These are phyloP conservation scores for Cyclophora albipunctata DNA, from an alignment of 2,888 invertebrate genomes.

Conservation along the genomic window DNA sequence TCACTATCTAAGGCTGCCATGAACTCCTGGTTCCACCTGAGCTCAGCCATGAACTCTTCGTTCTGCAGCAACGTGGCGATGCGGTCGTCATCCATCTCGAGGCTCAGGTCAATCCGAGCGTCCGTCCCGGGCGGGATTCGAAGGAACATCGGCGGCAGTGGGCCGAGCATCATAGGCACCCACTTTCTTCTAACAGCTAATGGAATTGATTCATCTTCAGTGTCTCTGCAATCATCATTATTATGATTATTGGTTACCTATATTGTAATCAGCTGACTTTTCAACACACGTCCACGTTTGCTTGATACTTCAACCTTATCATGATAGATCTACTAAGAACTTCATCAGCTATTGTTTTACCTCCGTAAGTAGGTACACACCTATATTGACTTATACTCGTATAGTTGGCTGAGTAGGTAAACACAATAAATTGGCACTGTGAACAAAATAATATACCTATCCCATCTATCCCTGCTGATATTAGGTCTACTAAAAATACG, in stretches of 20 bases:
- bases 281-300: neutral
- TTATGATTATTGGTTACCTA: no score
- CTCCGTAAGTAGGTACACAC: no score
- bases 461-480: no score
- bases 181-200: slow-evolving; percentile 76
- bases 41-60: slow-evolving; percentile 91
- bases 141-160: slow-evolving; percentile 86
- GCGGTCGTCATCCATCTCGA: slow-evolving; percentile 88
- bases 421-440: no score
- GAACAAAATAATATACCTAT: no score
- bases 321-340: no score
- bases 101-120: slow-evolving; percentile 59
- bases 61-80: slow-evolving; percentile 92
- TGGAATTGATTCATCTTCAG: slow-evolving; percentile 60
- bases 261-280: no score
- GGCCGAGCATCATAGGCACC: slow-evolving; percentile 86
- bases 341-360: no score
- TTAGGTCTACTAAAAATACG: no score
- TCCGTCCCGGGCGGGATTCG: slow-evolving; percentile 75
- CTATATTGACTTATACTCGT: no score
- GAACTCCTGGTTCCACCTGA: slow-evolving; percentile 90
- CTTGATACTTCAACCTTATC: no score
- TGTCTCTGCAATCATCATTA: slow-evolving; percentile 35
- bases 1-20: slow-evolving; percentile 88
- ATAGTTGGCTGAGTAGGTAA: no score